phyloP scores from a whole-genome alignment of 2,113 vertebrate genomes.

The Ophiodon elongatus region DNA sequence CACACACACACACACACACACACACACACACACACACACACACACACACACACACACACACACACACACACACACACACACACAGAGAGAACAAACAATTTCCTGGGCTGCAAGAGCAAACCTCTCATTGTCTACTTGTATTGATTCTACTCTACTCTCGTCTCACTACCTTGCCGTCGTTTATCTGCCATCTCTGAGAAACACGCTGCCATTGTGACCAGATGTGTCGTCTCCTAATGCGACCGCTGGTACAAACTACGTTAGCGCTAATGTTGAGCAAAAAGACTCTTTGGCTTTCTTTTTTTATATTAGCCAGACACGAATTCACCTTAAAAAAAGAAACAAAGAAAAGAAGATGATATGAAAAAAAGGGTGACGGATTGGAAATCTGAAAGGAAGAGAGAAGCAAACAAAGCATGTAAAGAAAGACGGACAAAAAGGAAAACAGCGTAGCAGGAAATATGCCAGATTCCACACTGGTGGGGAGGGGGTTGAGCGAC shows the following conservation, averaged over 20 bases:
- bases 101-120: constrained; percentile 77
- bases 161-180: constrained; percentile 69
- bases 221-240: constrained; percentile 68
- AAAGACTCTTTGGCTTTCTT: constrained; percentile 26
- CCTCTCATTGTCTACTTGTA: constrained; percentile 81
- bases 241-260: constrained; percentile 60
- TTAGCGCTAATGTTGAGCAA: constrained; percentile 56
- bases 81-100: constrained; percentile 79
- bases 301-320: too few relatives aligned
- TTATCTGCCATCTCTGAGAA: constrained; percentile 73
- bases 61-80: constrained; percentile 45
- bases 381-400: constrained; percentile 58
- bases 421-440: constrained; percentile 56
- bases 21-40: constrained; percentile 56
- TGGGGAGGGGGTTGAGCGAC: constrained; percentile 32
- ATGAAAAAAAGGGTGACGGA: constrained; percentile 39
- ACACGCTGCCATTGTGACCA: constrained; percentile 64
- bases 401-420: constrained; percentile 55
- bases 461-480: constrained; percentile 49
- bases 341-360: constrained; percentile 40
- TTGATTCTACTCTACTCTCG: constrained; percentile 78
- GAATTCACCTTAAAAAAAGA: neutral
- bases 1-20: constrained; percentile 46
- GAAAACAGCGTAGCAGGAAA: constrained; percentile 48
- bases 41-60: constrained; percentile 43